These are phyloP conservation scores for Cephus runcator DNA, from an alignment of 2,888 invertebrate genomes.

Conservation along the genomic window DNA sequence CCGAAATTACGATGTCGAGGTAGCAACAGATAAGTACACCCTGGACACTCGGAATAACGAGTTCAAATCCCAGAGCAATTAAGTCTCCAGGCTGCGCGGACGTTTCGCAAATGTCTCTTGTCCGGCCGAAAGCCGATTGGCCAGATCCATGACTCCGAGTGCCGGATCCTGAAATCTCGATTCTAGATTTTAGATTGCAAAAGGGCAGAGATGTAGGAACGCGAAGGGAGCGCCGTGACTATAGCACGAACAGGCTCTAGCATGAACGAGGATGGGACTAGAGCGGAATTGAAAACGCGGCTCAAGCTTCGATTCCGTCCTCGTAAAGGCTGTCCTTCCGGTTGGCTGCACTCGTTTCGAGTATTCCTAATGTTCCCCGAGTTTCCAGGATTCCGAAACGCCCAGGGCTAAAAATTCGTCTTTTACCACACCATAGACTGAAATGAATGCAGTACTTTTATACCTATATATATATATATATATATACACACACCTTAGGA, in stretches of 20 bases:
- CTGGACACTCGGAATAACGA: slow-evolving; percentile 42
- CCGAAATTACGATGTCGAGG: not conserved
- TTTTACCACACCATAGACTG: not conserved
- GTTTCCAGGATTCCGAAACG: not conserved
- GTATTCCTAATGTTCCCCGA: not conserved
- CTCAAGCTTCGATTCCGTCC: not conserved
- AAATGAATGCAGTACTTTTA: not conserved
- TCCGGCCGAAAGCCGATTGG: not conserved
- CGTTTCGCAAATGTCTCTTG: not conserved
- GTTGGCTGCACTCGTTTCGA: not conserved
- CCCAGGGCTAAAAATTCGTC: not conserved
- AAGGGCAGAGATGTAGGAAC: not conserved
- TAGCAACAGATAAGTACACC: not conserved
- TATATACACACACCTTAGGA: no score
- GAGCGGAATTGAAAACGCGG: not conserved
- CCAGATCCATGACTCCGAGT: not conserved
- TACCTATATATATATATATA: not conserved
- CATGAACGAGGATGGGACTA: not conserved
- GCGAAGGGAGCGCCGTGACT: not conserved
- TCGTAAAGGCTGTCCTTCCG: not conserved
- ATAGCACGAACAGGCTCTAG: not conserved
- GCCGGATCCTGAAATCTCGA: not conserved
- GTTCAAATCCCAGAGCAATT: slow-evolving; percentile 59
- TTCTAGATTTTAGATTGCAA: not conserved
- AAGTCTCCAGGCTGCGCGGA: not conserved